Percentiles rank a stretch among this genome's conserved stretches.
Conservation (phyloP, 1,140 invertebrate genomes). For the Diorhabda sublineata region DNA sequence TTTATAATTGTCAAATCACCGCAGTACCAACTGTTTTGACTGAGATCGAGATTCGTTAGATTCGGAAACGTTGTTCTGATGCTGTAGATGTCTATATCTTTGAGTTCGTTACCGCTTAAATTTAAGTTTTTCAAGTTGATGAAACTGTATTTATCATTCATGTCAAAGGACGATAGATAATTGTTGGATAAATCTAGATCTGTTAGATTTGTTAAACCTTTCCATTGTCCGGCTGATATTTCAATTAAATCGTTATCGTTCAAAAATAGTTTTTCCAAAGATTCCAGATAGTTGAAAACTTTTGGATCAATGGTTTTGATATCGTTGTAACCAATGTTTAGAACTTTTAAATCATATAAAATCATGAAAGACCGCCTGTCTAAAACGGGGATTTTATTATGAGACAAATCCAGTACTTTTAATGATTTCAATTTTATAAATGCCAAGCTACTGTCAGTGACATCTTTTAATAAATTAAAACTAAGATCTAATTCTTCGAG, state of each 20-base stretch:
- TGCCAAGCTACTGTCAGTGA: background rate
- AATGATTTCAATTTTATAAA: constrained; percentile 10
- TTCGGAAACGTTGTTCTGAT: background rate
- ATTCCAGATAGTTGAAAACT: background rate
- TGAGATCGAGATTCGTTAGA: constrained; percentile 5
- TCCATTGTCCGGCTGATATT: constrained; percentile 8
- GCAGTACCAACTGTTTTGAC: constrained; percentile 9
- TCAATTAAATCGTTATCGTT: constrained; percentile 10
- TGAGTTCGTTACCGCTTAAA: constrained; percentile 6
- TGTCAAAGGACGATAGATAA: constrained; percentile 6
- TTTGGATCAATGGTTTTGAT: background rate
- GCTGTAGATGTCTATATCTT: background rate
- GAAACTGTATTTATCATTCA: constrained; percentile 3
- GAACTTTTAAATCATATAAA: background rate
- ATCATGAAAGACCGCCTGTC: background rate
- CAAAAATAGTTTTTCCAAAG: background rate
- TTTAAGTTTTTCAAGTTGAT: constrained; percentile 4
- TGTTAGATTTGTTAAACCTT: background rate
- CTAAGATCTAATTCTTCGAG: constrained; percentile 22
- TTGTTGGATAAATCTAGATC: constrained; percentile 6
- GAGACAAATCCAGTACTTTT: constrained; percentile 7
- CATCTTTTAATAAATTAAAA: constrained; percentile 6
- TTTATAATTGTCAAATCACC: constrained; percentile 6
- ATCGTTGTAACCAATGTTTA: constrained; percentile 5
- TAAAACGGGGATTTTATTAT: constrained; percentile 9